phyloP scores from a whole-genome alignment of 2,888 invertebrate species.

The Ectropis crepuscularia region DNA sequence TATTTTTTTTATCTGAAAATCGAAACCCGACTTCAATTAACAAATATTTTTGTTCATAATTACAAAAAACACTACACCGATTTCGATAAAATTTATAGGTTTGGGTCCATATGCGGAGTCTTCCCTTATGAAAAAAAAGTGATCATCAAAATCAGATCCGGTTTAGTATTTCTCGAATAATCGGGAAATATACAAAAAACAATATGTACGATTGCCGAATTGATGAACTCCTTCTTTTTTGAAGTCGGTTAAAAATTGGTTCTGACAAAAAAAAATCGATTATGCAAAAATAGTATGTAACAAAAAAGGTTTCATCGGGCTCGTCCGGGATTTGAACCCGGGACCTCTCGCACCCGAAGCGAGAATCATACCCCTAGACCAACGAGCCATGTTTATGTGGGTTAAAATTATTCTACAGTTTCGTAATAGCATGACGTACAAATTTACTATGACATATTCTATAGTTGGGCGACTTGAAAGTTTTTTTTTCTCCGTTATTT shows the following conservation, averaged over 20 bases:
- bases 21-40: no score
- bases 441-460: not conserved
- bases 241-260: no score
- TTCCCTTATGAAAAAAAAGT: no score
- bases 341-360: constrained; percentile 86
- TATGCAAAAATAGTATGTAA: not conserved
- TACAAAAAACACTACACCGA: no score
- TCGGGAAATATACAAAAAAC: no score
- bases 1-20: no score
- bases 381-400: constrained; percentile 68
- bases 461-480: not conserved
- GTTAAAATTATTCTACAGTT: constrained; percentile 51
- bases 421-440: constrained; percentile 40
- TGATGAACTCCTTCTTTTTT: not conserved
- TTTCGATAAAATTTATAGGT: no score
- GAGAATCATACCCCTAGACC: constrained; percentile 86
- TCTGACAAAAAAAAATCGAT: no score
- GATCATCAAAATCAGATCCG: no score
- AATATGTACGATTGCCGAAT: not conserved
- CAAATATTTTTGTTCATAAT: no score
- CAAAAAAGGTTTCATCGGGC: constrained; percentile 56
- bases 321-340: constrained; percentile 86
- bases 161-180: no score
- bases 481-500: not conserved
- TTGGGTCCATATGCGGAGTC: no score